Percentiles rank a stretch among this genome's conserved stretches.
Evolutionary conservation across 2,888 invertebrate species (phyloP).

Genomic region (Hyposoter didymator): DNA sequence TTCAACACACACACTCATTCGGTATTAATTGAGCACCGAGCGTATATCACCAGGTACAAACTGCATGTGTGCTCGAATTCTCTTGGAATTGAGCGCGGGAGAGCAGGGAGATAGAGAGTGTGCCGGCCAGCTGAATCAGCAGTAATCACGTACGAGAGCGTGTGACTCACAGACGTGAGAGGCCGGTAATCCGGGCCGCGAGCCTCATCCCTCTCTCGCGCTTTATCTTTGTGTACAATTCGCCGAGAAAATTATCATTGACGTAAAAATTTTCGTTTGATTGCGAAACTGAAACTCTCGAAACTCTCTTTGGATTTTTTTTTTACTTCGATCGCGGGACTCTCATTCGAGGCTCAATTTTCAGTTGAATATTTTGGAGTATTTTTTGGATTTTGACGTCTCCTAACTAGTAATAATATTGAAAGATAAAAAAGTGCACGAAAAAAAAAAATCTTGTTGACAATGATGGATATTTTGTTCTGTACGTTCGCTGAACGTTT

Average conservation of each 20-base stretch:
- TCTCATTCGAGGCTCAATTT: background rate
- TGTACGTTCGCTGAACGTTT: too few relatives aligned
- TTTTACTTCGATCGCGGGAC: background rate
- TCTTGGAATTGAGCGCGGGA: conserved; percentile 5
- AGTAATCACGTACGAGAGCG: conserved; percentile 60
- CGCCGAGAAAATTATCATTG: background rate
- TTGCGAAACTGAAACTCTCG: background rate
- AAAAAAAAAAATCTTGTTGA: too few relatives aligned
- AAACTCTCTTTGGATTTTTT: background rate
- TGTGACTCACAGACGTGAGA: conserved; percentile 60
- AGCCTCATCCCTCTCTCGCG: background rate
- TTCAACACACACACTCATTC: background rate
- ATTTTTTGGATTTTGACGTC: background rate
- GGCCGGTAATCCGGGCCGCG: conserved; percentile 49
- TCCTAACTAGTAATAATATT: background rate
- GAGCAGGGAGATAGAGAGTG: conserved; percentile 16
- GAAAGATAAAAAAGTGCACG: background rate
- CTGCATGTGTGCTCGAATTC: conserved; percentile 8
- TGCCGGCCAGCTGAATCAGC: conserved; percentile 58
- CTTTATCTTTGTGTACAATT: background rate
- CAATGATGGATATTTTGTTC: too few relatives aligned
- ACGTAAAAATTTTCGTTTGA: background rate
- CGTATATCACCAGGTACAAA: conserved; percentile 25
- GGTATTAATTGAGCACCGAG: conserved; percentile 25
- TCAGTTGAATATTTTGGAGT: background rate